phyloP scores from a whole-genome alignment of 2,888 invertebrate genomes.

The Empis stercorea region DNA sequence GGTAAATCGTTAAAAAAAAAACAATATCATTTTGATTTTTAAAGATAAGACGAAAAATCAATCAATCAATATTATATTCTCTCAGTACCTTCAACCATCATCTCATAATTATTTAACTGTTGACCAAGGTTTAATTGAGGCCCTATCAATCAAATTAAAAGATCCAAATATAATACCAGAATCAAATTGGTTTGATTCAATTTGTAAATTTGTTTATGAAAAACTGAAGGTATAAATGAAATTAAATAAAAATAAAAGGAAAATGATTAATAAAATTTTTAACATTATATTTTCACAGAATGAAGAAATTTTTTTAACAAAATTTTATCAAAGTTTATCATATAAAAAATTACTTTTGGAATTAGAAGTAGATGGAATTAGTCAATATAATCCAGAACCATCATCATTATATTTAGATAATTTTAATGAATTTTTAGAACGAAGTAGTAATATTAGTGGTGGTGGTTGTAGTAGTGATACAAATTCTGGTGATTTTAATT shows the following conservation, averaged over 20 bases:
- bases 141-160: conserved; percentile 15
- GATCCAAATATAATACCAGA: conserved; percentile 14
- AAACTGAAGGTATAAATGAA: conserved; percentile 15
- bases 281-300: conserved; percentile 9
- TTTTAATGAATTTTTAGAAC: conserved; percentile 9
- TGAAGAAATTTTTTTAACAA: conserved; percentile 17
- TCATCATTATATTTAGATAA: conserved; percentile 7
- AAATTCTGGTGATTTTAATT: conserved; percentile 16
- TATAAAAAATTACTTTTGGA: conserved; percentile 16
- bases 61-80: no score
- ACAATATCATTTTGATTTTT: no score
- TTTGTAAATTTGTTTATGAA: conserved; percentile 18
- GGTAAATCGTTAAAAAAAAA: conserved; percentile 6
- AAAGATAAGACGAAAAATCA: no score
- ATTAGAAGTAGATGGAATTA: conserved; percentile 13
- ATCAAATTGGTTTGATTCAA: conserved; percentile 17
- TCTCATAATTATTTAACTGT: conserved; percentile 15
- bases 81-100: conserved; percentile 12
- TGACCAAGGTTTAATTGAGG: conserved; percentile 16
- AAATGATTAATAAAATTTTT: background rate
- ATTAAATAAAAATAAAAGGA: background rate
- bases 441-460: conserved; percentile 13
- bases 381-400: conserved; percentile 6
- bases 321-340: conserved; percentile 17
- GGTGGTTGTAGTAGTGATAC: conserved; percentile 14